Base-by-base conservation (phyloP, 2,888 invertebrate species). In the Erynnis tages region DNA sequence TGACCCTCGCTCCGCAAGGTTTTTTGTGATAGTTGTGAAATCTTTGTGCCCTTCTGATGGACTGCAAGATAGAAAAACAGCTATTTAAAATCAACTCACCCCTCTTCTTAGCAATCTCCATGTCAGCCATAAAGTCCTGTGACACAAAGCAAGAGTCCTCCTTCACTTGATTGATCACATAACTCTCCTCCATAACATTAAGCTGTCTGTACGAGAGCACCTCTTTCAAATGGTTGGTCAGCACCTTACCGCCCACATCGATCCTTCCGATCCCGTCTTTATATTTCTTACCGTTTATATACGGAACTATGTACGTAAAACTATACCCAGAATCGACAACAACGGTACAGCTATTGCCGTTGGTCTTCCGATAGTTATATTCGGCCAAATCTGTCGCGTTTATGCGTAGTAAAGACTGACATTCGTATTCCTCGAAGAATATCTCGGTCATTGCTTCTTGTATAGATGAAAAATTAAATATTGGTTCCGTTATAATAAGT, bases 171-270 rank as follows among this genome's bases (percentile, higher is more conserved):
- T 99, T 99, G 38, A 99, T 97, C 0, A 99, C 98, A 83, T 96
- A 98, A 0, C 98, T 98, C 81, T 99, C 99, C 75, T 99, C 98
- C 97, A 98, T 97, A 0, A 99, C 98, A 89, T 99, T 97, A 35
- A 99, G 83, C 73, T 99, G 98, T 32, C 94, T 90, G 79, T 99
- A 99, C 0, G 99, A 99, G 61, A 99, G 93, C 10, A 98, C 93
- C 81, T 99, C 99, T 79, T 99, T 99, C 37, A 99, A 88, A 82
- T 99, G 97, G 89, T 99, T 99, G 0, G 99, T 99, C 55, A 99
- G 79, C 6, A 97, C 92, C 85, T 99, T 99, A 0, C 99, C 99
- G 1, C 99, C 99, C 25, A 99, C 93, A 84, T 98, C 97, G 55
- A 99, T 94, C 60, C 99, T 92, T 62, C 92, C 86, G 52, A 96